phyloP scores from a whole-genome alignment of 2,888 invertebrate genomes.

The Microdon myrmicae region DNA sequence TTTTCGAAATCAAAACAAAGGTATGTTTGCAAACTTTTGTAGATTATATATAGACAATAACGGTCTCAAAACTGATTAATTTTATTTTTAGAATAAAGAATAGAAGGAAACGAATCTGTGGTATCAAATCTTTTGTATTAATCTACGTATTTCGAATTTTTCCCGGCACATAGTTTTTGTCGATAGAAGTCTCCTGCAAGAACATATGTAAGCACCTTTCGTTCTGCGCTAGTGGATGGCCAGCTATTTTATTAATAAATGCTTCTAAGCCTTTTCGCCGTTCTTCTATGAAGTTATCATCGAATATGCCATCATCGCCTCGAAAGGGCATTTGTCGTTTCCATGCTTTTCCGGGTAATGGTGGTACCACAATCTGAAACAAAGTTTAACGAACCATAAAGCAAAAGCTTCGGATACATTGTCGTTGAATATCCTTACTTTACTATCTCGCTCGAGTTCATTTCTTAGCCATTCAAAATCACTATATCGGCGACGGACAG shows the following conservation, averaged over 20 bases:
- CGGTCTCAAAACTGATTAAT: conserved; percentile 19
- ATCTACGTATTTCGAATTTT: conserved; percentile 95
- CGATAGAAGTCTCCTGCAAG: conserved; percentile 95
- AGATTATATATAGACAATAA: conserved; percentile 21
- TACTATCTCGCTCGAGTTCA: conserved; percentile 98
- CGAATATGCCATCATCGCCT: conserved; percentile 98
- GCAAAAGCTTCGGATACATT: neutral
- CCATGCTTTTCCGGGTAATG: conserved; percentile 97
- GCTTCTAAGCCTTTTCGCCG: conserved; percentile 96
- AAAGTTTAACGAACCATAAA: neutral
- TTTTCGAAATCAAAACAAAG: conserved; percentile 36
- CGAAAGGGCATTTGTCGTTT: conserved; percentile 98
- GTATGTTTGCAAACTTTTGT: conserved; percentile 14
- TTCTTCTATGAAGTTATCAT: conserved; percentile 99
- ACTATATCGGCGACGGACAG: conserved; percentile 95
- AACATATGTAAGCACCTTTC: conserved; percentile 99
- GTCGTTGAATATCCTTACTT: conserved; percentile 71
- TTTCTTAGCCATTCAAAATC: conserved; percentile 99
- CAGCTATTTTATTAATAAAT: conserved; percentile 99
- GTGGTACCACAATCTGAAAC: conserved; percentile 98
- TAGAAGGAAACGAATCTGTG: no score
- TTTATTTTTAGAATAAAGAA: no score
- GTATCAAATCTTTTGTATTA: conserved; percentile 4
- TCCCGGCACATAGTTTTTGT: conserved; percentile 99
- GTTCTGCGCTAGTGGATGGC: conserved; percentile 98